phyloP scores from a whole-genome alignment of 2,797 vertebrate species.

The Argentina silus region DNA sequence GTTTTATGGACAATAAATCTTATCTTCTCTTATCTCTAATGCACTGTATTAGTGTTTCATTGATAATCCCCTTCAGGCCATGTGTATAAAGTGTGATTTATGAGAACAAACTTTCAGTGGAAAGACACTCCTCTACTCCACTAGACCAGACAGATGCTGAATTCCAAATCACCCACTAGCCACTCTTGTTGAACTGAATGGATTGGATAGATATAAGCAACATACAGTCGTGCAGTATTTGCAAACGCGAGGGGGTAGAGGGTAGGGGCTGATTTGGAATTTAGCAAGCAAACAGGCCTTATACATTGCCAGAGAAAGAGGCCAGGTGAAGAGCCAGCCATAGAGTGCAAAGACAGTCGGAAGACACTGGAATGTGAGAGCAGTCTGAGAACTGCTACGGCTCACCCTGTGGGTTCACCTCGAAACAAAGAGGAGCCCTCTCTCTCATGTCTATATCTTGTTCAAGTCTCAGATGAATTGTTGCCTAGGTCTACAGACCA shows the following conservation, averaged over 20 bases:
- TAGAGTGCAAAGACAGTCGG: not conserved
- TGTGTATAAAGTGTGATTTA: not conserved
- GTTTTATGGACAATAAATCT: not conserved
- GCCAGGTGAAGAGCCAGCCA: not conserved
- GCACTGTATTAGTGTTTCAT: not conserved
- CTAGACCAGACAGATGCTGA: no score
- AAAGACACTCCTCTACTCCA: not conserved
- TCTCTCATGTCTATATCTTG: not conserved
- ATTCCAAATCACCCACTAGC: no score
- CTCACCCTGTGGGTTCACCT: constrained; percentile 22
- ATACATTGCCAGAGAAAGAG: no score
- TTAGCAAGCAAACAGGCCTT: no score
- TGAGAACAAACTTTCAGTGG: not conserved
- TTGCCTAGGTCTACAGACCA: not conserved
- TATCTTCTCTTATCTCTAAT: no score
- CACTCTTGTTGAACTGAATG: no score
- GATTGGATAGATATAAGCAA: no score
- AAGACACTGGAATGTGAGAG: constrained; percentile 54
- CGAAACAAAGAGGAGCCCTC: constrained; percentile 48
- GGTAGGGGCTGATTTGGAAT: no score
- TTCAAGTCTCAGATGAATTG: constrained; percentile 4
- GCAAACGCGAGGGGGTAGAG: no score
- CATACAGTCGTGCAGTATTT: no score
- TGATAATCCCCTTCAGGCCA: not conserved
- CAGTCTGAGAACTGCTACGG: constrained; percentile 55